Evolutionary conservation across 2,888 invertebrate genomes (phyloP), one percentile per base, ranked within the genome.

Genomic region (Hedya salicella): DNA sequence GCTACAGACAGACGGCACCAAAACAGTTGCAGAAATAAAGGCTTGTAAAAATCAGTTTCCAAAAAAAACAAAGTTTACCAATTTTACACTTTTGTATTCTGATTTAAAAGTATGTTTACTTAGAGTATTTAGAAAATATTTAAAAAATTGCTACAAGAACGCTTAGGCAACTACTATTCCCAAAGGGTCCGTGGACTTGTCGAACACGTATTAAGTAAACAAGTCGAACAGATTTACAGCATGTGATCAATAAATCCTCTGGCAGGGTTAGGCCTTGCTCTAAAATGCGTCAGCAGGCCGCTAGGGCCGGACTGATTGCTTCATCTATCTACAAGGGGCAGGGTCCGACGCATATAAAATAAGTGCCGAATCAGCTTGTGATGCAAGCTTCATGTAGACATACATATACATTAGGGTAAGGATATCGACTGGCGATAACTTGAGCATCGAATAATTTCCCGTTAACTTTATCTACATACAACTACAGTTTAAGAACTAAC

Each of bases 241-340:
- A 77, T 82, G 84, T 83, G 80, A 88, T 88, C 87, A 85, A 89
- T 89, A 91, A 89, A 89, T 88, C 83, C 82, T 79, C 77, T 76
- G 78, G 78, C 78, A 78, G 82, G 79, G 71, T 62, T 71, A 77
- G 82, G 76, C 77, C 79, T 78, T 82, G 76, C 80, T 82, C 78
- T 78, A 80, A 83, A 82, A 78, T 79, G 80, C 82, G 89, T 90
- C 89, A 91, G 90, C 89, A 83, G 71, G 82, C 78, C 70, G 75
- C 71, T 78, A 74, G 85, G 84, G 82, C 78, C 81, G 77, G 80
- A 75, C 78, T 87, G 89, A 90, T 90, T 88, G 88, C 87, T 86
- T 87, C 87, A 90, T 91, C 87, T 82, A 89, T 90, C 89, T 88
- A 78, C 75, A 71, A 74, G 71, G 76, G 76, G 76, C 72, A 79